Conservation (phyloP, 2,888 invertebrate species). For the Archaeoteleia sp. region DNA sequence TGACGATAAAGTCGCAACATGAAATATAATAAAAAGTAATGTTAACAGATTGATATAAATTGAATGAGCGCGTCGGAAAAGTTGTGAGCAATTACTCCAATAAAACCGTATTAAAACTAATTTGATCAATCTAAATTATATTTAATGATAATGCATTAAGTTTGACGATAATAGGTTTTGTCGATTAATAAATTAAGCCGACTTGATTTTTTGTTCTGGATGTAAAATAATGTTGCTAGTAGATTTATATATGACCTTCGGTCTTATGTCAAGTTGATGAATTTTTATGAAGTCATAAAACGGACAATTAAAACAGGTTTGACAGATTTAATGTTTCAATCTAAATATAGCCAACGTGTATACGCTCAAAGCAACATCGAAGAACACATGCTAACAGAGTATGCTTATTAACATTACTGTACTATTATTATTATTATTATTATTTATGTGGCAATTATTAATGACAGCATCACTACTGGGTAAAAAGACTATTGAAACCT, state of each 20-base stretch:
- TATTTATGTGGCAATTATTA: too few species aligned
- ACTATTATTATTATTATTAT: too few species aligned
- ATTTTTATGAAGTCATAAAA: conserved; percentile 8
- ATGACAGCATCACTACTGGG: too few species aligned
- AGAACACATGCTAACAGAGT: too few species aligned
- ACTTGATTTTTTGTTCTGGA: neutral
- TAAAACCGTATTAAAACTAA: conserved; percentile 10
- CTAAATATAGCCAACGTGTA: neutral
- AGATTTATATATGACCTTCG: conserved; percentile 3
- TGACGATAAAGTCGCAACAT: conserved; percentile 19
- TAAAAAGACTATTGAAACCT: too few species aligned
- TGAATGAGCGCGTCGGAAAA: too few species aligned
- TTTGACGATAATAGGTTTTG: too few species aligned
- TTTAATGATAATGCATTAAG: conserved; percentile 5
- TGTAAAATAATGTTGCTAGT: neutral
- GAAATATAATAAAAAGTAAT: conserved; percentile 19
- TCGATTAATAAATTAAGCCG: too few species aligned
- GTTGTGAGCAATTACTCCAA: conserved; percentile 16
- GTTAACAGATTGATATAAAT: conserved; percentile 24
- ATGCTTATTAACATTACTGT: too few species aligned
- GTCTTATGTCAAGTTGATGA: conserved; percentile 3
- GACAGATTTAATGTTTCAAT: neutral
- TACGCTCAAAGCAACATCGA: conserved; percentile 6
- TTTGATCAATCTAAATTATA: too few species aligned
- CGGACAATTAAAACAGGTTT: conserved; percentile 8